Base-by-base conservation (phyloP, 2,888 invertebrate species). In the Microctonus hyperodae region DNA sequence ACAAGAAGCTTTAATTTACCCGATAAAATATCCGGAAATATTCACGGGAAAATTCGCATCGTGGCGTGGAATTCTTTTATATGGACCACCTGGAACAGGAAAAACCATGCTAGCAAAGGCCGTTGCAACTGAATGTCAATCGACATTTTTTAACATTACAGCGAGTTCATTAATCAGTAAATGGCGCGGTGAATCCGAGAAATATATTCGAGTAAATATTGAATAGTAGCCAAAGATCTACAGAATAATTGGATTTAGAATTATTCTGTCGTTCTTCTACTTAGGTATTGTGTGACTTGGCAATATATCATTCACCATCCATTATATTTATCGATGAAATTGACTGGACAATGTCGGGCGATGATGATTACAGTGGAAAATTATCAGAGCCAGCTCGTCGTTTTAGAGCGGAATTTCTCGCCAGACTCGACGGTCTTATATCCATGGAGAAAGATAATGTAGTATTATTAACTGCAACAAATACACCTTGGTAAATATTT, bases 161-260 rank as follows among this genome's bases (percentile, higher is more conserved):
- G 92, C 95, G 69, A 94, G 96, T 77, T 91, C 92, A 2, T 88
- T 97, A 51, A 90, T 96, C n/a, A 95, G 94, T 78, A 98, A 98
- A 84, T 97, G 97, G 97, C 87, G 97, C 33, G 97, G 97, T 0
- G 97, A 98, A 75, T 96, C 96, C 0, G 97, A 97, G 85, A 97
- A 96, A 85, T 90, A 96, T 74, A 88, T 97, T 51, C 90, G 94
- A 85, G 93, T 92, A 78, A 79, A 83, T 78, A 25, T 50, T 9
- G 1, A 22, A 48, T 23, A 1, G 25, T 28, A 25, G 37, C 16
- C n/a, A 20, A 44, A 37, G 35, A 55, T 50, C 13, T 13, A 22
- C 9, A 31, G 0, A n/a, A 28, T 2, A 7, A 16, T 28, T 13
- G 23, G 33, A 22, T 50, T 6, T n/a, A 13, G 3, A n/a, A 25